phyloP scores from a whole-genome alignment of 2,113 vertebrate genomes.

The Pelodiscus sinensis region DNA sequence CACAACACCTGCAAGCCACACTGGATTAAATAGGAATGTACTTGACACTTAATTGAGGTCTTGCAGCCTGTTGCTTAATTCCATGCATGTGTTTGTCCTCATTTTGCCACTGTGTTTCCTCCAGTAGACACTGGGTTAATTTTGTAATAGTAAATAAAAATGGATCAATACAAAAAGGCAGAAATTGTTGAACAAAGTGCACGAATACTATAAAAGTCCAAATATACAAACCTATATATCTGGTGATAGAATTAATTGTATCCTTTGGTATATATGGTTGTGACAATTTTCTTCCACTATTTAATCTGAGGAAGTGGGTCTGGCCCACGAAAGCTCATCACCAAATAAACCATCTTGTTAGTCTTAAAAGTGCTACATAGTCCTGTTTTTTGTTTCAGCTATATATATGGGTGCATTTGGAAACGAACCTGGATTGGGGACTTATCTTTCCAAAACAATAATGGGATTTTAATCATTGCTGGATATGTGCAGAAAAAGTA shows the following conservation, averaged over 20 bases:
- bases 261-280: too few relatives aligned
- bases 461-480: neutral
- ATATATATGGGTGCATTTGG: rapidly evolving
- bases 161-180: neutral
- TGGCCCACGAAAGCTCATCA: too few relatives aligned
- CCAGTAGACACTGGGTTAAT: neutral
- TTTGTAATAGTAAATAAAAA: neutral
- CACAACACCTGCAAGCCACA: neutral
- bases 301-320: too few relatives aligned
- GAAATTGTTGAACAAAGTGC: neutral
- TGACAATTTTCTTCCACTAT: too few relatives aligned
- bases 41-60: neutral
- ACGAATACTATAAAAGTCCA: neutral
- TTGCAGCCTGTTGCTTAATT: neutral
- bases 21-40: neutral
- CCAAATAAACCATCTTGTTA: too few relatives aligned
- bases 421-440: neutral
- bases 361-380: too few relatives aligned
- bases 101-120: neutral
- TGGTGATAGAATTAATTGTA: too few relatives aligned
- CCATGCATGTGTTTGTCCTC: too few relatives aligned
- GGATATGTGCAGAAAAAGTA: neutral
- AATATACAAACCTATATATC: neutral
- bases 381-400: too few relatives aligned
- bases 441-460: neutral